Evolutionary conservation across 1,140 invertebrate species (phyloP), one percentile per base, ranked within the genome.

Genomic region (Belonocnema kinseyi): DNA sequence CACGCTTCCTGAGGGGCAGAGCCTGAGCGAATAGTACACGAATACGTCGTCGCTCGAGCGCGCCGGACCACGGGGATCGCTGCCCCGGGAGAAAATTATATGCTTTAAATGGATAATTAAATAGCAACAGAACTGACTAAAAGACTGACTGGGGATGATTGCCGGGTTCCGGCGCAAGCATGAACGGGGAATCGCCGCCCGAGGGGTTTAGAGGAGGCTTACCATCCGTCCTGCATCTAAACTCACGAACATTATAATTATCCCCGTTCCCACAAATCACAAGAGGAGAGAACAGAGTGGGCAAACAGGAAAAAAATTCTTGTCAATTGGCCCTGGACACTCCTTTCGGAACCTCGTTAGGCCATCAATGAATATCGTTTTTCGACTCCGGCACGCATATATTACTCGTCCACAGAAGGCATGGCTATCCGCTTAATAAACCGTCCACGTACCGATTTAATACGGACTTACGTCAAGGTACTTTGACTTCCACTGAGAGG

Each of bases 61-160:
- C 66, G 81, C 76, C 86, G 83, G 80, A 71, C 77, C 79, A 84
- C 79, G 82, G 82, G 83, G 83, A 85, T 87, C 78, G 77, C 76
- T 84, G 84, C 85, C 88, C 82, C 81, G 83, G 83, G 82, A 90
- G 86, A 89, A 91, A 90, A 92, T 92, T 92, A 92, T 88, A 92
- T 85, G 88, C 83, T 91, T 90, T 92, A 92, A 91, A 91, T 91
- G 90, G 91, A 91, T 92, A 91, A 92, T 92, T 92, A 92, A 92
- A 92, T 92, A 91, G 90, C 89, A 90, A 90, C 89, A 87, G 86
- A 91, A 90, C 90, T 91, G 90, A 92, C 90, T 92, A 90, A 92
- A 91, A 91, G 90, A 90, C 89, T 90, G 90, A 88, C 89, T 87
- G 88, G 87, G 88, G 91, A 92, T 92, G 90, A 92, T 92, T 92